These are phyloP conservation scores for Periparus ater DNA, from an alignment of 2,797 vertebrate genomes.

Conservation along the genomic window DNA sequence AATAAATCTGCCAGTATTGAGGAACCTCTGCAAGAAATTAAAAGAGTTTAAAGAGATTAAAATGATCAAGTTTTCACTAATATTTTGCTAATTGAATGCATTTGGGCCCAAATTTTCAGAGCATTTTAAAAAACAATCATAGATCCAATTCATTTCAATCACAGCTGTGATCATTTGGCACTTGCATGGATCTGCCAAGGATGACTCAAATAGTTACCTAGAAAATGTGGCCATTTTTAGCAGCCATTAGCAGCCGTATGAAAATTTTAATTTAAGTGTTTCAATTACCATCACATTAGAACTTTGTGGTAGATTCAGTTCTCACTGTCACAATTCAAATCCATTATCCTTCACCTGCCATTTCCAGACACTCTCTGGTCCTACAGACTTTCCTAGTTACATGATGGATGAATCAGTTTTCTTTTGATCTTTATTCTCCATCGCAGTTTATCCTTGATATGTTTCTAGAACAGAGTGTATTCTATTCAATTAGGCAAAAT, in stretches of 20 bases:
- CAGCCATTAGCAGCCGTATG: slow-evolving; percentile 50
- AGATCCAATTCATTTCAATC: slow-evolving; percentile 50
- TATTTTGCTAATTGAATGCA: slow-evolving; percentile 6
- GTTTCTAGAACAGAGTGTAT: background rate
- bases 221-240: slow-evolving; percentile 59
- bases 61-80: background rate
- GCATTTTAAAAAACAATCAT: slow-evolving; percentile 37
- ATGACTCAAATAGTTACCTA: slow-evolving; percentile 62
- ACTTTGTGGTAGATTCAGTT: slow-evolving; percentile 35
- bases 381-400: background rate
- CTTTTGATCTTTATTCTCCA: background rate
- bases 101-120: slow-evolving; percentile 13
- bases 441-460: background rate
- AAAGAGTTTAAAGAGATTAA: background rate
- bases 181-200: slow-evolving; percentile 46
- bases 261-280: slow-evolving; percentile 48
- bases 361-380: background rate
- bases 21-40: background rate
- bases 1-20: background rate
- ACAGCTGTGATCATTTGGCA: slow-evolving; percentile 61
- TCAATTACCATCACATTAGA: slow-evolving; percentile 38
- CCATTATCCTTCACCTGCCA: background rate
- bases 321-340: background rate
- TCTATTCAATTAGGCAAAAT: background rate
- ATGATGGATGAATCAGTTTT: background rate